These are phyloP conservation scores for Gambelia wislizenii DNA, from an alignment of 2,797 vertebrate genomes.

Conservation along the genomic window DNA sequence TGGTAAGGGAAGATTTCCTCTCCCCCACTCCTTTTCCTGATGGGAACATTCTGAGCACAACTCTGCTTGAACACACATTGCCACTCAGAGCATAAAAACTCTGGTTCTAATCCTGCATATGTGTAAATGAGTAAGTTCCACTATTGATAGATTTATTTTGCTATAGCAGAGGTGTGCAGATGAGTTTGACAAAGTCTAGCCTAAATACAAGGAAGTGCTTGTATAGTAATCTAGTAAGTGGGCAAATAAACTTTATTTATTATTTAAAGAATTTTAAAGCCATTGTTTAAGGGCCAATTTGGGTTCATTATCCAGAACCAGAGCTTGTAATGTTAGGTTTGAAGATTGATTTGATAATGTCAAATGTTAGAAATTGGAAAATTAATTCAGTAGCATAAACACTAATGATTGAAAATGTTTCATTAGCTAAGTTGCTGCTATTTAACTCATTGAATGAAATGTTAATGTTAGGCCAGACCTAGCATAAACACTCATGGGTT, in stretches of 20 bases:
- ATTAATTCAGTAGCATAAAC: too few relatives aligned
- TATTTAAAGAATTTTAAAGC: neutral
- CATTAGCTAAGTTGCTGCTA: too few relatives aligned
- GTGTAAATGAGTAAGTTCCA: neutral
- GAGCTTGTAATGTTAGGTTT: too few relatives aligned
- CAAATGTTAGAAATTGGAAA: too few relatives aligned
- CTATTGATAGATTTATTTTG: neutral
- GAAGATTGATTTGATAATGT: too few relatives aligned
- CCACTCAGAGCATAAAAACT: neutral
- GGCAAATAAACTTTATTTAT: neutral
- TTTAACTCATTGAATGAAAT: too few relatives aligned
- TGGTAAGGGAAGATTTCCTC: neutral
- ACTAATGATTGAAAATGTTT: too few relatives aligned
- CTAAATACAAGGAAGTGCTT: neutral
- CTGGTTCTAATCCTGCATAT: neutral
- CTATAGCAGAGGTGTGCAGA: neutral
- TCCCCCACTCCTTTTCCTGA: neutral
- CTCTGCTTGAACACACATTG: neutral
- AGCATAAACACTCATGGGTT: too few relatives aligned
- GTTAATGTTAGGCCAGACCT: too few relatives aligned
- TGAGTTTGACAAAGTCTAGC: neutral
- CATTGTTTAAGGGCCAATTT: neutral
- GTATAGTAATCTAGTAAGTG: neutral
- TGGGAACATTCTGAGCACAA: neutral
- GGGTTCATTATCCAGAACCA: neutral